Conservation (phyloP, 92 coral and sea anemone species). For the Isaurus tuberculatus region DNA sequence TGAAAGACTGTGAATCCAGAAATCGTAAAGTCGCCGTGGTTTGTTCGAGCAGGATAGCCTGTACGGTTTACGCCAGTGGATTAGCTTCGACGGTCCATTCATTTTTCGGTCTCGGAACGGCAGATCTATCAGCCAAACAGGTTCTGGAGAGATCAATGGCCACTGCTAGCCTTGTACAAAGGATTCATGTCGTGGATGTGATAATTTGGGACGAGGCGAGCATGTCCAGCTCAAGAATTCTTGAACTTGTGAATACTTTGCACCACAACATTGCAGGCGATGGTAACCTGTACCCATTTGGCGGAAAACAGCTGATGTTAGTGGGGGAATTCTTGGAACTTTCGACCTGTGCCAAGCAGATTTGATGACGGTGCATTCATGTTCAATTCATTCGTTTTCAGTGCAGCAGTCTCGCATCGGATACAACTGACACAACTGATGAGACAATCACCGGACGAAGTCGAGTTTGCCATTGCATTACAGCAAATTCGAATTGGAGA, state of each 20-base stretch:
- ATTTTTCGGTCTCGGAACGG: too few species aligned
- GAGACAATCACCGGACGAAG: neutral
- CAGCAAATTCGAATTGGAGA: too few species aligned
- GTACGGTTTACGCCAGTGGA: too few species aligned
- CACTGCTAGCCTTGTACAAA: too few species aligned
- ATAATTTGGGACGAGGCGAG: constrained; percentile 52
- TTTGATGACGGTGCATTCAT: constrained; percentile 23
- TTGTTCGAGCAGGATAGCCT: too few species aligned
- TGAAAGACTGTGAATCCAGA: neutral
- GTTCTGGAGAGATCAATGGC: too few species aligned
- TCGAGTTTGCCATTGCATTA: too few species aligned
- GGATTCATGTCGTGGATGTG: too few species aligned
- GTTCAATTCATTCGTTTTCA: constrained; percentile 18
- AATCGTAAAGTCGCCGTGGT: too few species aligned
- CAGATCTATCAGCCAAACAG: too few species aligned
- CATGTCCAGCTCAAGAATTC: constrained; percentile 41
- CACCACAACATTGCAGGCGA: constrained; percentile 6
- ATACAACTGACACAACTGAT: constrained; percentile 26
- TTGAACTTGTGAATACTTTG: constrained; percentile 28
- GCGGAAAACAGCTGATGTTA: constrained; percentile 11
- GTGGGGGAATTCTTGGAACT: constrained; percentile 24
- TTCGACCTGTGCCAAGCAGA: too few species aligned
- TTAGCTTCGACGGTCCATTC: too few species aligned
- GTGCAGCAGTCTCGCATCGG: constrained; percentile 41
- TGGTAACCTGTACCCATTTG: neutral